phyloP scores from a whole-genome alignment of 2,888 invertebrate species.

The Tachina fera region DNA sequence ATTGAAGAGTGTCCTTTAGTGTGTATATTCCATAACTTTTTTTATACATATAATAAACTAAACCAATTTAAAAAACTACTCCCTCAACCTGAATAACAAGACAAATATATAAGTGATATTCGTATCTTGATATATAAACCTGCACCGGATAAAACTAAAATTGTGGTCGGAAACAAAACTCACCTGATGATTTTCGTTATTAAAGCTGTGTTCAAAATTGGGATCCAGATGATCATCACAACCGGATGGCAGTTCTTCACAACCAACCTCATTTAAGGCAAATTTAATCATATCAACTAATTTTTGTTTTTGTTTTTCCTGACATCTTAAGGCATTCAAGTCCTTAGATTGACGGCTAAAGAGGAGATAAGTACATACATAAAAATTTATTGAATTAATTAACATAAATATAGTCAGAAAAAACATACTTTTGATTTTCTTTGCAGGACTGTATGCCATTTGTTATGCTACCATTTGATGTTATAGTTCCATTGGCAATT shows the following conservation, averaged over 20 bases:
- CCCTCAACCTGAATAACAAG: slow-evolving; percentile 59
- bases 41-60: slow-evolving; percentile 17
- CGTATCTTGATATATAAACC: slow-evolving; percentile 35
- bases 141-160: slow-evolving; percentile 35
- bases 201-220: slow-evolving; percentile 85
- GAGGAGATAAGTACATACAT: slow-evolving; percentile 10
- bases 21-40: slow-evolving; percentile 49
- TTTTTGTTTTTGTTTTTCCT: slow-evolving; percentile 91
- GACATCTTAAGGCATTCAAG: slow-evolving; percentile 90
- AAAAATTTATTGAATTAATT: background rate
- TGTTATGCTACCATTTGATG: slow-evolving; percentile 78
- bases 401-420: slow-evolving; percentile 47
- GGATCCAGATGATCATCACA: slow-evolving; percentile 85
- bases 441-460: slow-evolving; percentile 83
- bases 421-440: slow-evolving; percentile 81
- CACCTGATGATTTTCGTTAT: slow-evolving; percentile 86
- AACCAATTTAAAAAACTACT: slow-evolving; percentile 31
- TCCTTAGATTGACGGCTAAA: slow-evolving; percentile 85
- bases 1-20: slow-evolving; percentile 34
- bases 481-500: slow-evolving; percentile 83
- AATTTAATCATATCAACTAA: slow-evolving; percentile 92
- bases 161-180: slow-evolving; percentile 50
- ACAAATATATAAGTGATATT: slow-evolving; percentile 14
- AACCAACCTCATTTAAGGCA: slow-evolving; percentile 93
- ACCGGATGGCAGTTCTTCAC: slow-evolving; percentile 93